Evolutionary conservation across 1,140 invertebrate species (phyloP).

Genomic region (Antheraea mylitta): DNA sequence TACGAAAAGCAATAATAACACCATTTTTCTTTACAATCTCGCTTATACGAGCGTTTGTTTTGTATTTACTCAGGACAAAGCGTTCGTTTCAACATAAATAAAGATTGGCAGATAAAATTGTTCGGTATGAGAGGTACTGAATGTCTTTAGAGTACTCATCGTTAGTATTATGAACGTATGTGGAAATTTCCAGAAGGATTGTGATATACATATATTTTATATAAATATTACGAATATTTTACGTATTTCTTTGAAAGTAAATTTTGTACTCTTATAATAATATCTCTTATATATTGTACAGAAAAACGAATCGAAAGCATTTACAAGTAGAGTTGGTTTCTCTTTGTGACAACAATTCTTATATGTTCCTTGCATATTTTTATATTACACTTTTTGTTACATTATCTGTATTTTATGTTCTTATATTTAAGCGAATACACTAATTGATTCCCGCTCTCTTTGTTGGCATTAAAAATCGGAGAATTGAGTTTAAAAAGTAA

Average conservation of each 20-base stretch:
- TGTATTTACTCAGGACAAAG: slow-evolving; percentile 4
- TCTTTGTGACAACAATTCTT: no score
- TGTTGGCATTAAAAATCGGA: no score
- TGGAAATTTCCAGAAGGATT: neutral
- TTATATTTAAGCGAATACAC: no score
- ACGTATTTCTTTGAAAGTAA: neutral
- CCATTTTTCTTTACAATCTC: neutral
- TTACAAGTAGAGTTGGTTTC: no score
- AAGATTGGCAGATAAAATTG: slow-evolving; percentile 13
- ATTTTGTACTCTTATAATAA: neutral
- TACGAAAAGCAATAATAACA: neutral
- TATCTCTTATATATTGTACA: no score
- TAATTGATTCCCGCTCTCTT: no score
- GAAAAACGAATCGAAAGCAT: no score
- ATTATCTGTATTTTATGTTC: no score
- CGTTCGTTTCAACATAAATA: slow-evolving; percentile 9
- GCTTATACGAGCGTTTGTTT: neutral
- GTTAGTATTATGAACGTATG: neutral
- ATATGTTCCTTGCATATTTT: no score
- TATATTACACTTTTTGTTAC: no score
- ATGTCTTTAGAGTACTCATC: neutral
- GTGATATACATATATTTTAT: neutral
- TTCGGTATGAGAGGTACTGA: neutral
- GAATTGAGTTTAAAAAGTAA: no score
- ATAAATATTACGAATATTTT: neutral